Percentiles rank a stretch among this genome's conserved stretches.
Conservation (phyloP, 2,797 vertebrate genomes). For the Orientallactaga sibirica region DNA sequence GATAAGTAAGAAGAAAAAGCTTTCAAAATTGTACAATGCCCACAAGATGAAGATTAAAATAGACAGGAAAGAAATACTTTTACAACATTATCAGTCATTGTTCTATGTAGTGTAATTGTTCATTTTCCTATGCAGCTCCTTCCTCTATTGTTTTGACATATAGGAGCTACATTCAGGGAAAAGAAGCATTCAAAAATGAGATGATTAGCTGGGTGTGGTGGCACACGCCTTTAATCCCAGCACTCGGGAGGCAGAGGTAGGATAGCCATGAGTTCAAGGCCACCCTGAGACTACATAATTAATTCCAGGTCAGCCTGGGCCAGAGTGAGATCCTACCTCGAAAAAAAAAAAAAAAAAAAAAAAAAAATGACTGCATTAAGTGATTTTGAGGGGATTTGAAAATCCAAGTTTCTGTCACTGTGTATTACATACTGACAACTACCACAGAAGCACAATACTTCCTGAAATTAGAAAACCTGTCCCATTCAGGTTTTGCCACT, state of each 20-base stretch:
- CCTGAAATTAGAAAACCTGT: neutral
- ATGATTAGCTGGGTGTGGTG: too few species aligned
- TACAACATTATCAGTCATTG: conserved; percentile 17
- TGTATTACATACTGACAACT: neutral
- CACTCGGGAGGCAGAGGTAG: too few species aligned
- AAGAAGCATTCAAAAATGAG: neutral
- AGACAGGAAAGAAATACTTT: conserved; percentile 3
- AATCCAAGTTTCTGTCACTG: conserved; percentile 15
- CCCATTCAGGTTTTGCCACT: neutral
- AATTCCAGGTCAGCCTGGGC: too few species aligned
- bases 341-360: too few species aligned
- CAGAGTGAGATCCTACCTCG: too few species aligned
- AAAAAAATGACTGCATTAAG: neutral
- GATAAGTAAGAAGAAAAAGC: neutral
- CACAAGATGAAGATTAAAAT: conserved; percentile 30
- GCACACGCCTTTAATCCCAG: too few species aligned
- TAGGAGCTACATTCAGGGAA: neutral
- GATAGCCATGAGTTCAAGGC: too few species aligned
- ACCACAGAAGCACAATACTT: neutral
- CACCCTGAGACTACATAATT: too few species aligned
- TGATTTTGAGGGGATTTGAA: conserved; percentile 15
- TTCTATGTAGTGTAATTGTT: conserved; percentile 19
- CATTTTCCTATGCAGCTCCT: conserved; percentile 26
- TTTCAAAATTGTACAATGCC: conserved; percentile 15
- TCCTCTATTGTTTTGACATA: neutral